These are phyloP conservation scores for Halocaridina rubra DNA, from an alignment of 2,888 invertebrate species.

Conservation along the genomic window DNA sequence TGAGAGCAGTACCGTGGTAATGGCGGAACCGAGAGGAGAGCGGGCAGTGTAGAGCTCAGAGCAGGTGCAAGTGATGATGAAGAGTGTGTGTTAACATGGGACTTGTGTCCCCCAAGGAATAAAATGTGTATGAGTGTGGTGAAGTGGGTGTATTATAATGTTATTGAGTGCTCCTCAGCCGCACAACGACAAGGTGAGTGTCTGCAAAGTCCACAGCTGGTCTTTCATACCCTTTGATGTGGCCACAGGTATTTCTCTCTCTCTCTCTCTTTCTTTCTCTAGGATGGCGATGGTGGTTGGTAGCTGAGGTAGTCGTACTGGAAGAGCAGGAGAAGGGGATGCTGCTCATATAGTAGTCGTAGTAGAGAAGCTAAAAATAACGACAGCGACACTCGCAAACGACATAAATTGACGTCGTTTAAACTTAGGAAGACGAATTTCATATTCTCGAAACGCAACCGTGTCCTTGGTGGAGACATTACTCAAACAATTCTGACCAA, in stretches of 20 bases:
- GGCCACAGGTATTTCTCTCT: neutral
- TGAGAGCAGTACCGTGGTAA: neutral
- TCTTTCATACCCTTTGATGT: neutral
- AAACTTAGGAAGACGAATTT: neutral
- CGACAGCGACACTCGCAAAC: too few species aligned
- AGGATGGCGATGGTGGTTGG: too few species aligned
- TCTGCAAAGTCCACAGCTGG: neutral
- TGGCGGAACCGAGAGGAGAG: neutral
- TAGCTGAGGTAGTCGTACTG: neutral
- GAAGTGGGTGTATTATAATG: conserved; percentile 32
- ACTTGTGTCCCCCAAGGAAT: conserved; percentile 23
- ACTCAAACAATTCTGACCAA: too few species aligned
- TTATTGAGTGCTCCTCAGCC: conserved; percentile 26
- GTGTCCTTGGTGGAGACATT: too few species aligned
- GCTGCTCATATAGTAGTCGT: neutral
- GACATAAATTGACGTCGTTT: too few species aligned
- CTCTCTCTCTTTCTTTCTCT: neutral
- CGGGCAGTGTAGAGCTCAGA: neutral
- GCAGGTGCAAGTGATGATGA: conserved; percentile 29
- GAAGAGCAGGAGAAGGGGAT: neutral
- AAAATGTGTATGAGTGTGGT: conserved; percentile 35
- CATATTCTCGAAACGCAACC: too few species aligned
- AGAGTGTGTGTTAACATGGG: neutral
- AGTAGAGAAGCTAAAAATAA: neutral
- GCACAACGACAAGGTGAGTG: conserved; percentile 39